Evolutionary conservation across 92 coral and sea anemone species (phyloP).

Genomic region (Parazoanthus darwini): DNA sequence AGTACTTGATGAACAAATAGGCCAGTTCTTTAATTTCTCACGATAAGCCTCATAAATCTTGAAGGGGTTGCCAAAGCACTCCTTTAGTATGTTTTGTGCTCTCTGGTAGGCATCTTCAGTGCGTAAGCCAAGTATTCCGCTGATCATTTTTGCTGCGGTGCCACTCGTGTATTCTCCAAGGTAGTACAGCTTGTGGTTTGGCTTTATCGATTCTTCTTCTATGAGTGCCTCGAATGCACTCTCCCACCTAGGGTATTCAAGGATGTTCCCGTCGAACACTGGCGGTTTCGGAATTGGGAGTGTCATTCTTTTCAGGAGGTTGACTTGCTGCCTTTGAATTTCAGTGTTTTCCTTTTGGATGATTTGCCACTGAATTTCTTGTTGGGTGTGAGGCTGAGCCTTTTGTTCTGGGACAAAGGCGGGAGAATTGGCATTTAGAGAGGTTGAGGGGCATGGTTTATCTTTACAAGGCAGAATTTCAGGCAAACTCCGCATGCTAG

Average conservation of each 20-base stretch:
- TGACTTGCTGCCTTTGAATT: slow-evolving; percentile 32
- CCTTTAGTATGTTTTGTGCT: slow-evolving; percentile 64
- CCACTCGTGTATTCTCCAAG: slow-evolving; percentile 60
- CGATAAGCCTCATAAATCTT: slow-evolving; percentile 62
- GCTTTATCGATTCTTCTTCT: slow-evolving; percentile 55
- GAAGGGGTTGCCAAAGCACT: slow-evolving; percentile 70
- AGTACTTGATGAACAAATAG: slow-evolving; percentile 48
- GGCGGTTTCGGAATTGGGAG: slow-evolving; percentile 51
- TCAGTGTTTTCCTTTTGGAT: slow-evolving; percentile 10
- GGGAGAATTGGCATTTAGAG: slow-evolving; percentile 22
- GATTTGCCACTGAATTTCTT: not conserved
- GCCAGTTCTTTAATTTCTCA: slow-evolving; percentile 57
- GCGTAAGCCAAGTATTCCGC: slow-evolving; percentile 57
- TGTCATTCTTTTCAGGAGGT: slow-evolving; percentile 45
- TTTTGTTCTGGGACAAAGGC: slow-evolving; percentile 13
- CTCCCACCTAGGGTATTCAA: slow-evolving; percentile 64
- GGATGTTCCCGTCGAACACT: slow-evolving; percentile 50
- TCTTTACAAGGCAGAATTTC: not conserved
- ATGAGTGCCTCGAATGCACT: slow-evolving; percentile 59
- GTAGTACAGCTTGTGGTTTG: slow-evolving; percentile 58
- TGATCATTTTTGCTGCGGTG: slow-evolving; percentile 30
- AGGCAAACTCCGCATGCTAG: not conserved
- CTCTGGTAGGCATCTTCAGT: slow-evolving; percentile 70
- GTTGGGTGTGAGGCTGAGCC: not conserved
- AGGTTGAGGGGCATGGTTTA: slow-evolving; percentile 3